A percentile compares a stretch with the other conserved stretches of the same genome.
phyloP scores from a whole-genome alignment of 2,797 vertebrate genomes.

The Syngnathus rostellatus region DNA sequence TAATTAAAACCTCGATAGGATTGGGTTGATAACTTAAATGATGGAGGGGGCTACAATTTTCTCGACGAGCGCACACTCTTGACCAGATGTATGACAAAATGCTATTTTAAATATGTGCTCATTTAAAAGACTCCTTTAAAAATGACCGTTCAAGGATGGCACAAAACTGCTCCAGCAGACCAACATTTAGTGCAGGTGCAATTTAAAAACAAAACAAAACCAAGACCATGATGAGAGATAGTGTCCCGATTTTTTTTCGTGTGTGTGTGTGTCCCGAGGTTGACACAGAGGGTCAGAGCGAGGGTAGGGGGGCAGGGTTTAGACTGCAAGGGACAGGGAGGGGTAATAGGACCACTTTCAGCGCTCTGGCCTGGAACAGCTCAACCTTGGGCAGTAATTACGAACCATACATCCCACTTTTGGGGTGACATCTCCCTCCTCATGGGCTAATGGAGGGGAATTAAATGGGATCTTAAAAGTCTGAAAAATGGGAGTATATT shows the following conservation, averaged over 20 bases:
- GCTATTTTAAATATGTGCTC: too few relatives aligned
- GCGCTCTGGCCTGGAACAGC: conserved; percentile 68
- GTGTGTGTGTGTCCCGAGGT: conserved; percentile 18
- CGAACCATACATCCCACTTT: conserved; percentile 78
- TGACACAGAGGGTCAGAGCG: conserved; percentile 59
- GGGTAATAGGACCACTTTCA: conserved; percentile 63
- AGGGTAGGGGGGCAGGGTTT: conserved; percentile 28
- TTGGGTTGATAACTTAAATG: too few relatives aligned
- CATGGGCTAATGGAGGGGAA: conserved; percentile 66
- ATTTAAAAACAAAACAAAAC: too few relatives aligned
- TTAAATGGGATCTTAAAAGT: conserved; percentile 63
- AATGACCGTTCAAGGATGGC: too few relatives aligned
- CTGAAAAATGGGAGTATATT: background rate
- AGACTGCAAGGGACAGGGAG: conserved; percentile 38
- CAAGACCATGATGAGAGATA: conserved; percentile 64
- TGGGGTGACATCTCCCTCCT: conserved; percentile 70
- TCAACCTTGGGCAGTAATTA: conserved; percentile 72
- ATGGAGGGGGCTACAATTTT: too few relatives aligned
- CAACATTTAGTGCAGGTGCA: too few relatives aligned
- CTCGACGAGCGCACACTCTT: too few relatives aligned
- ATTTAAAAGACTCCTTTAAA: too few relatives aligned
- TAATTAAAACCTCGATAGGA: too few relatives aligned
- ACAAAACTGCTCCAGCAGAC: too few relatives aligned
- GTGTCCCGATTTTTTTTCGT: conserved; percentile 46
- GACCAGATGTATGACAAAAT: too few relatives aligned